Evolutionary conservation across 2,113 vertebrate species (phyloP).

Genomic region (Morphnarchus princeps): DNA sequence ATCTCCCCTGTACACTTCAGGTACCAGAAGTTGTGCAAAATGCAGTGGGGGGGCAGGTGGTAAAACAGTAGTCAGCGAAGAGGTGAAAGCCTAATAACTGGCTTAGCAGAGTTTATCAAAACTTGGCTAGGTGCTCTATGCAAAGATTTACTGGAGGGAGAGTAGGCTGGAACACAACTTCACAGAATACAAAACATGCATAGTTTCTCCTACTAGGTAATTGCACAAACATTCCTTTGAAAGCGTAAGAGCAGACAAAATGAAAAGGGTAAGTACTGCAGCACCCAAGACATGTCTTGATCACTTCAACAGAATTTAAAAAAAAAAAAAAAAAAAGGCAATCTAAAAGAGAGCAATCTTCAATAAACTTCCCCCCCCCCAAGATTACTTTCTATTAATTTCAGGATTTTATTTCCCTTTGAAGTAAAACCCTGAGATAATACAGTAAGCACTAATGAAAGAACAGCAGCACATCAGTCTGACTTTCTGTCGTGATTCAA

Average conservation of each 20-base stretch:
- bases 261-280: background rate
- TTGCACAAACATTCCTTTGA: background rate
- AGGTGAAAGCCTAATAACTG: background rate
- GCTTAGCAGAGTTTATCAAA: background rate
- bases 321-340: background rate
- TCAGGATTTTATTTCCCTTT: background rate
- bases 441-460: background rate
- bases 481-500: background rate
- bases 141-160: background rate
- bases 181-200: background rate
- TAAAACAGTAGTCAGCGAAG: background rate
- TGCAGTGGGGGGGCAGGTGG: background rate
- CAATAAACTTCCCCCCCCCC: rapidly evolving
- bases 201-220: background rate
- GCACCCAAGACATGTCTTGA: background rate
- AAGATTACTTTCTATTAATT: background rate
- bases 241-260: background rate
- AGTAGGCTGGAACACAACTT: background rate
- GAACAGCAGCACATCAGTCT: background rate
- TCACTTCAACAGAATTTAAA: background rate
- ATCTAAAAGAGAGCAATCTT: background rate
- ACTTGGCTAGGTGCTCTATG: background rate
- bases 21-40: background rate
- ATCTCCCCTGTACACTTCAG: background rate
- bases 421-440: background rate